Percentiles rank a stretch among this genome's conserved stretches.
Evolutionary conservation across 1,140 invertebrate genomes (phyloP).

Genomic region (Brachionus paranguensis): DNA sequence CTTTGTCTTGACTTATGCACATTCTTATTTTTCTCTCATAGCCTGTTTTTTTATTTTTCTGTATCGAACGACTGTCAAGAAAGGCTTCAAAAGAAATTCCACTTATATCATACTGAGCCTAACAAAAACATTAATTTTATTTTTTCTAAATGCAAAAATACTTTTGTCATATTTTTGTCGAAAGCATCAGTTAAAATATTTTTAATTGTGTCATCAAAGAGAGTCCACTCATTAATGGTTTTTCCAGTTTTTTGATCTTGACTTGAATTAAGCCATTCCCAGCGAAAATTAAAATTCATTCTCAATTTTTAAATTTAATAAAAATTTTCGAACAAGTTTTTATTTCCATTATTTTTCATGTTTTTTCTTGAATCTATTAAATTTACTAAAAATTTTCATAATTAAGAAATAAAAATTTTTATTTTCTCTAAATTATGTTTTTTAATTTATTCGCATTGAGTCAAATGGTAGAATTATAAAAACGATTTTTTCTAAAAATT

Average conservation of each 20-base stretch:
- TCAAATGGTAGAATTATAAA: background rate
- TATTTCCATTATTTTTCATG: background rate
- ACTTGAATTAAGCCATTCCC: conserved; percentile 2
- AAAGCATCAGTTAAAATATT: background rate
- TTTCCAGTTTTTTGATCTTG: background rate
- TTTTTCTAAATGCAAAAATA: background rate
- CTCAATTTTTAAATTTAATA: background rate
- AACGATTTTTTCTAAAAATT: background rate
- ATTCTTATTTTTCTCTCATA: conserved; percentile 9
- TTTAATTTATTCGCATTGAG: no score
- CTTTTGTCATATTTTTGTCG: background rate
- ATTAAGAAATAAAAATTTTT: background rate
- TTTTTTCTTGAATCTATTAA: background rate
- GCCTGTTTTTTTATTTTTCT: background rate
- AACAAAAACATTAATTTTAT: background rate
- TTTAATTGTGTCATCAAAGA: background rate
- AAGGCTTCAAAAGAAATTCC: background rate
- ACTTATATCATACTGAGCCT: conserved; percentile 9
- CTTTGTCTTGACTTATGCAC: background rate
- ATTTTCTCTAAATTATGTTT: background rate
- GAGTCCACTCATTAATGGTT: background rate
- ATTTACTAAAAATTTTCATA: background rate
- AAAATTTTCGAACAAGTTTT: background rate
- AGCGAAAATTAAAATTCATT: background rate
- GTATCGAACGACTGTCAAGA: background rate